A percentile compares a stretch with the other conserved stretches of the same genome.
Conservation (phyloP, 2,888 invertebrate species). For the Athrips mouffetella region DNA sequence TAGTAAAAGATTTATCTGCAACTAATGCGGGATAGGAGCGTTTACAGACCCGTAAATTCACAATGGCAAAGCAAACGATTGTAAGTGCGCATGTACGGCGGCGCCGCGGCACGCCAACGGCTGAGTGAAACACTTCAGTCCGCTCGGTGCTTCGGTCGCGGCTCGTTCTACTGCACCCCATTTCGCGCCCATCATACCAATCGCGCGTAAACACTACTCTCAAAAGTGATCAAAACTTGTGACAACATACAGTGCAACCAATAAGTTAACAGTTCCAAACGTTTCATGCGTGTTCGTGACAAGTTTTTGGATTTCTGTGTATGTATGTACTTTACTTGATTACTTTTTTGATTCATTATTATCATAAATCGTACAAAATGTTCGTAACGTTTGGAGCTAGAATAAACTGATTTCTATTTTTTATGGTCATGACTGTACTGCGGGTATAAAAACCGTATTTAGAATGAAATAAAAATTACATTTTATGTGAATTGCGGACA, state of each 20-base stretch:
- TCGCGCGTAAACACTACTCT: conserved; percentile 34
- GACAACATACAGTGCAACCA: conserved; percentile 33
- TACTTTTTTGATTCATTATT: conserved; percentile 5
- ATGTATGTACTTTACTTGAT: conserved; percentile 11
- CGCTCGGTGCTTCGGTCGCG: conserved; percentile 34
- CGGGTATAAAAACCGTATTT: conserved; percentile 9
- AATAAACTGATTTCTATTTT: neutral
- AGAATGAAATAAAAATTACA: conserved; percentile 41
- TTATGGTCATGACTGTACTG: neutral
- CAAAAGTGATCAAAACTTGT: conserved; percentile 41
- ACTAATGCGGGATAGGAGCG: conserved; percentile 53
- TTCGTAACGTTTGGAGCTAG: neutral
- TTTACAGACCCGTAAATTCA: conserved; percentile 56
- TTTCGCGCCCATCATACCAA: conserved; percentile 38
- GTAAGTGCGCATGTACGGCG: conserved; percentile 66
- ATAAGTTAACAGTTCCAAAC: neutral
- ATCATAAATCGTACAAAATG: conserved; percentile 1
- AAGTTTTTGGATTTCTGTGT: neutral
- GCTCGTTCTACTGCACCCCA: conserved; percentile 30
- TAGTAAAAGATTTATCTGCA: conserved; percentile 56
- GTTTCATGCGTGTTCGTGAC: neutral
- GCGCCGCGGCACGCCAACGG: conserved; percentile 41
- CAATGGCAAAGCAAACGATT: conserved; percentile 57
- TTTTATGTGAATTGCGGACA: conserved; percentile 47
- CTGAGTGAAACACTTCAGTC: conserved; percentile 51